Conservation (phyloP, 2,888 invertebrate species). For the Actias luna region DNA sequence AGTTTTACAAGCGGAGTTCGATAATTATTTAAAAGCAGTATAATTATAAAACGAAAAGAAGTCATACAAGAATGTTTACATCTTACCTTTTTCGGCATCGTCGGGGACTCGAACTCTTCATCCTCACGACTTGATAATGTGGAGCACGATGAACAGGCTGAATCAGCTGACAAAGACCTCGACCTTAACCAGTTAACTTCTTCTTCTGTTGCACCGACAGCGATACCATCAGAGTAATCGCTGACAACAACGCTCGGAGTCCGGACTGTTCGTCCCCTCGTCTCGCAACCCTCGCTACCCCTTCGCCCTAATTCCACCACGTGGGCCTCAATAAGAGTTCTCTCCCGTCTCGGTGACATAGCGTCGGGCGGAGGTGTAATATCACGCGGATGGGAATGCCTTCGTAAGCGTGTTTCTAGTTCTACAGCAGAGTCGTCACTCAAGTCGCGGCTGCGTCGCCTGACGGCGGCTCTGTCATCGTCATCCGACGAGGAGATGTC, state of each 20-base stretch:
- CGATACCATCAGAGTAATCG: slow-evolving; percentile 89
- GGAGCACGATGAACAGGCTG: slow-evolving; percentile 89
- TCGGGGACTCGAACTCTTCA: slow-evolving; percentile 76
- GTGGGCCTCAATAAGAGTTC: slow-evolving; percentile 77
- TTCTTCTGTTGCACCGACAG: slow-evolving; percentile 71
- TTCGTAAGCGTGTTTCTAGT: slow-evolving; percentile 70
- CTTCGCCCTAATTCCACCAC: slow-evolving; percentile 81
- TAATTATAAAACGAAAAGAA: no score
- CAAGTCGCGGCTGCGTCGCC: slow-evolving; percentile 71
- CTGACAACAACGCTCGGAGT: slow-evolving; percentile 94
- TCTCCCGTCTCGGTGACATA: slow-evolving; percentile 67
- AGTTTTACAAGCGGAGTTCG: slow-evolving; percentile 1
- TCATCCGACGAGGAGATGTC: slow-evolving; percentile 76
- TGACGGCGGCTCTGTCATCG: slow-evolving; percentile 72
- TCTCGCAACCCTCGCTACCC: slow-evolving; percentile 72
- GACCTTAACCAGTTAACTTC: slow-evolving; percentile 73
- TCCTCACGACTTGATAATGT: slow-evolving; percentile 88
- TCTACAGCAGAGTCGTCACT: slow-evolving; percentile 81
- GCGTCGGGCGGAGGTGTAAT: slow-evolving; percentile 67
- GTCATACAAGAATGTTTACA: slow-evolving; percentile 21
- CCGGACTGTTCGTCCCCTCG: slow-evolving; percentile 84
- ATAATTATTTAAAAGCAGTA: not conserved
- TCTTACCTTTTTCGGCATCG: slow-evolving; percentile 78
- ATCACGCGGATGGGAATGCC: slow-evolving; percentile 70
- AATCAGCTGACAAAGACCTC: slow-evolving; percentile 83